Evolutionary conservation across 2,888 invertebrate genomes (phyloP).

Genomic region (Apeira syringaria): DNA sequence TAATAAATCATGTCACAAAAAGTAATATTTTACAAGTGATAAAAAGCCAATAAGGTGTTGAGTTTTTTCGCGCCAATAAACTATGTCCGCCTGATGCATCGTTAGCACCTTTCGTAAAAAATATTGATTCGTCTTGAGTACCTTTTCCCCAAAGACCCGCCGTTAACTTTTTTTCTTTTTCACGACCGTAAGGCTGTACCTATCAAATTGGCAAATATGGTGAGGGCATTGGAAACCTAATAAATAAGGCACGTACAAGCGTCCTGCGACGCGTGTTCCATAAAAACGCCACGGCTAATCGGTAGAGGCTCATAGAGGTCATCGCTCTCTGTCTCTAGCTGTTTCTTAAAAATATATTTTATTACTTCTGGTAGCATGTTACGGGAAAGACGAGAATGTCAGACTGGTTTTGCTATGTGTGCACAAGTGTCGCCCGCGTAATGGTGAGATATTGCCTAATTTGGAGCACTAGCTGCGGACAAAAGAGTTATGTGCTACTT

Average conservation of each 20-base stretch:
- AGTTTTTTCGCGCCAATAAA: constrained; percentile 22
- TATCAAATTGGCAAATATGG: constrained; percentile 20
- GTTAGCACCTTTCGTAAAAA: constrained; percentile 22
- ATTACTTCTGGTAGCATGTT: constrained; percentile 40
- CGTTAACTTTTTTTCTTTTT: constrained; percentile 39
- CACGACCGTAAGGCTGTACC: too few relatives aligned
- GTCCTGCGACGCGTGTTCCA: constrained; percentile 58
- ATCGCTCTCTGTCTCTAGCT: constrained; percentile 68
- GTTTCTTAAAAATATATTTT: constrained; percentile 53
- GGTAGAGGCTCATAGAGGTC: too few relatives aligned
- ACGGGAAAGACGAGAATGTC: constrained; percentile 60
- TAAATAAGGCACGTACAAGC: constrained; percentile 70
- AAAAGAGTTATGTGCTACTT: constrained; percentile 24
- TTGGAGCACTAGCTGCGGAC: constrained; percentile 42
- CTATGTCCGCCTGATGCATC: constrained; percentile 23
- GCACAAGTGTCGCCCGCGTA: constrained; percentile 60
- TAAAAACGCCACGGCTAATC: constrained; percentile 66
- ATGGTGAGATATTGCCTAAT: constrained; percentile 58
- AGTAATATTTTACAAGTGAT: constrained; percentile 11
- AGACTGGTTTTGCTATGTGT: constrained; percentile 50
- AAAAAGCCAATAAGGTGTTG: constrained; percentile 18
- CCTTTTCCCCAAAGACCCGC: constrained; percentile 28
- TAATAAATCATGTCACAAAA: constrained; percentile 8
- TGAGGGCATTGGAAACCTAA: constrained; percentile 31
- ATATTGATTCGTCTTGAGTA: constrained; percentile 25